Percentiles rank a stretch among this genome's conserved stretches.
phyloP scores from a whole-genome alignment of 2,797 vertebrate species.

The Vireo griseus region DNA sequence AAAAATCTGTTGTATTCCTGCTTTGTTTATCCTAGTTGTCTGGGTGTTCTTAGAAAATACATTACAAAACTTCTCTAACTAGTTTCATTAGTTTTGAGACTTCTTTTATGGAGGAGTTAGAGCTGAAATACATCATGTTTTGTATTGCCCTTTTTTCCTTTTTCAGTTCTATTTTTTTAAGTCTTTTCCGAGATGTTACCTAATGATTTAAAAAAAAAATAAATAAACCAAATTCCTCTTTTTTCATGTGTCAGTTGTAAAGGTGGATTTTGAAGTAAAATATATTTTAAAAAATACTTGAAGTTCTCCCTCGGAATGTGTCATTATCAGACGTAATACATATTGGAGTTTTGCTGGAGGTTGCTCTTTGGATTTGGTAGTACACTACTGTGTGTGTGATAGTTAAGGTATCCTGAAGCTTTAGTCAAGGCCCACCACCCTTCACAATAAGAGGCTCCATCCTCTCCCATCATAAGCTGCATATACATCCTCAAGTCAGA shows the following conservation, averaged over 20 bases:
- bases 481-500: background rate
- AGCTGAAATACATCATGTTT: background rate
- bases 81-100: background rate
- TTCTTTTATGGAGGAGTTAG: background rate
- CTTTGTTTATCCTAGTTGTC: background rate
- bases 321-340: background rate
- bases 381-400: fast-evolving
- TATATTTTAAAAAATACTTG: background rate
- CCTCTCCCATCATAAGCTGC: background rate
- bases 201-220: background rate
- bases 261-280: background rate
- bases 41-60: background rate
- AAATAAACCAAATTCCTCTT: background rate
- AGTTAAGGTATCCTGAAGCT: background rate
- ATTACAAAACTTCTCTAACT: background rate
- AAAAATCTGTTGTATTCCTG: background rate
- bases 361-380: background rate
- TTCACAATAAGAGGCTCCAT: background rate
- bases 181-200: background rate
- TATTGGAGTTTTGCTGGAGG: background rate
- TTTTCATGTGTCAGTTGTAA: background rate
- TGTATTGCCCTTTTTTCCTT: background rate
- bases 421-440: background rate
- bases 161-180: background rate
- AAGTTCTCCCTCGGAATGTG: background rate